These are phyloP conservation scores for Sciurus niger DNA, from an alignment of 2,113 vertebrate species.

Conservation along the genomic window DNA sequence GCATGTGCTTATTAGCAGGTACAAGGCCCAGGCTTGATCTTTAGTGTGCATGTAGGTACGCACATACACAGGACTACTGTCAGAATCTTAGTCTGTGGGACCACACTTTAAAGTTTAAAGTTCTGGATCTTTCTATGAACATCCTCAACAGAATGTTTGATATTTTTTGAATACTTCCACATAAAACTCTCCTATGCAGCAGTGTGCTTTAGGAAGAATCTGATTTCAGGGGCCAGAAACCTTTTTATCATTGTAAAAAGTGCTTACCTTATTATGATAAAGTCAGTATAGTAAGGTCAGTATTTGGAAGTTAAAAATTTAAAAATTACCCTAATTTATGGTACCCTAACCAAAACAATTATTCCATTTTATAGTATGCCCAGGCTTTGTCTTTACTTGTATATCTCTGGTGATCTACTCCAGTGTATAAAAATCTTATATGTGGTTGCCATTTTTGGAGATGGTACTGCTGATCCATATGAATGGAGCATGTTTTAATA, in stretches of 20 bases:
- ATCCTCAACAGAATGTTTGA: neutral
- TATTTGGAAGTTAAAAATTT: conserved; percentile 31
- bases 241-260: neutral
- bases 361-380: neutral
- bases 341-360: neutral
- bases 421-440: neutral
- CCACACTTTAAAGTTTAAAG: neutral
- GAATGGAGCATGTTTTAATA: neutral
- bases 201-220: neutral
- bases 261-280: neutral
- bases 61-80: neutral
- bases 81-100: neutral
- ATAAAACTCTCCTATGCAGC: neutral
- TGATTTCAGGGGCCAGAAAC: neutral
- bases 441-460: neutral
- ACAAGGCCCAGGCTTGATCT: neutral
- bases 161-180: neutral
- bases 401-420: neutral
- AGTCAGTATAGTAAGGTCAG: neutral
- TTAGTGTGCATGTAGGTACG: no score
- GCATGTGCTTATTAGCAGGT: neutral
- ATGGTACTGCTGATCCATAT: neutral
- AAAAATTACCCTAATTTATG: neutral
- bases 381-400: neutral
- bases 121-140: neutral